Percentiles rank a stretch among this genome's conserved stretches.
Evolutionary conservation across 2,888 invertebrate genomes (phyloP).

Genomic region (Sympetrum striolatum): DNA sequence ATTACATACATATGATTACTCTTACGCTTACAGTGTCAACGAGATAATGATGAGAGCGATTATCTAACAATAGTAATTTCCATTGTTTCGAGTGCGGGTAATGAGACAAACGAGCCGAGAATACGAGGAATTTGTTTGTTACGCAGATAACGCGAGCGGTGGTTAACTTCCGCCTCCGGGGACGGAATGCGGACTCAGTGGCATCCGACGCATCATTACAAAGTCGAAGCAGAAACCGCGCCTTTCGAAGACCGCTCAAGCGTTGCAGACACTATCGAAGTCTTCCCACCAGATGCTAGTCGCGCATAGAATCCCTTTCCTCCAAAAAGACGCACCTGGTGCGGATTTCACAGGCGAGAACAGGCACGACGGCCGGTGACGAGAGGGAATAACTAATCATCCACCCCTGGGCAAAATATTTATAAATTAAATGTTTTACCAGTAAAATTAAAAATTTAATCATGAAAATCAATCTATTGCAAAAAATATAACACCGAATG

Average conservation of each 20-base stretch:
- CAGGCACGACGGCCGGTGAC: not conserved
- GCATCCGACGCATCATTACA: slow-evolving; percentile 9
- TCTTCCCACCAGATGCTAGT: not conserved
- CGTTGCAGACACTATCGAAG: not conserved
- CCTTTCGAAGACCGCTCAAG: not conserved
- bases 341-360: not conserved
- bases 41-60: too few relatives aligned
- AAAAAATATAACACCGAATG: too few relatives aligned
- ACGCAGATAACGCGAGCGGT: not conserved
- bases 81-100: not conserved
- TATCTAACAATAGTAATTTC: not conserved
- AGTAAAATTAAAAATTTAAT: too few relatives aligned
- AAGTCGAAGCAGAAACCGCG: not conserved
- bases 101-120: not conserved
- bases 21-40: too few relatives aligned
- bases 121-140: not conserved
- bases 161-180: not conserved
- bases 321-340: not conserved
- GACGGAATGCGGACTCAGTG: not conserved
- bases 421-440: too few relatives aligned
- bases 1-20: too few relatives aligned
- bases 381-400: not conserved
- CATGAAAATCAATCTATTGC: too few relatives aligned
- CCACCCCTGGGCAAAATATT: not conserved
- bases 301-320: not conserved